Evolutionary conservation across 2,797 vertebrate genomes (phyloP).

Genomic region (Myotis planiceps): DNA sequence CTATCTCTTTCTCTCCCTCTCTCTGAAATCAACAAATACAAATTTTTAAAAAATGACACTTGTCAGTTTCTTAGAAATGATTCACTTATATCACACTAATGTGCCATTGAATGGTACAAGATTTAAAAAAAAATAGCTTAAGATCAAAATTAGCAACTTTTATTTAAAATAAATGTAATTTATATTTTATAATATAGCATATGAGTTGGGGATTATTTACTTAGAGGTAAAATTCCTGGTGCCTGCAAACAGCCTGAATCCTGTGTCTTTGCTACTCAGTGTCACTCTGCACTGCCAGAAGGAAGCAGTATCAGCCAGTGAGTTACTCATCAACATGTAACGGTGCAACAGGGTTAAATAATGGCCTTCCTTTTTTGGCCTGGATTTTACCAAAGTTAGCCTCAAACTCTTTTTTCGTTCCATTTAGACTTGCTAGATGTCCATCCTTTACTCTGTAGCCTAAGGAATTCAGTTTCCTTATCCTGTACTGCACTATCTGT

Average conservation of each 20-base stretch:
- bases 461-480: constrained; percentile 89
- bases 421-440: constrained; percentile 90
- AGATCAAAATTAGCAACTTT: constrained; percentile 36
- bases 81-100: not conserved
- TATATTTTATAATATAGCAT: constrained; percentile 35
- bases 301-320: not conserved
- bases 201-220: not conserved
- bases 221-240: not conserved
- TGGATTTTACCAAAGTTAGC: constrained; percentile 90
- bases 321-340: constrained; percentile 89
- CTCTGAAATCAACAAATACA: too few species aligned
- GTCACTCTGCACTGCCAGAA: not conserved
- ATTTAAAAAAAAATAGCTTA: not conserved
- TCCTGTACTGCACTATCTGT: constrained; percentile 92
- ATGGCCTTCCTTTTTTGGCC: constrained; percentile 90
- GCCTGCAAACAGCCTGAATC: not conserved
- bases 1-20: too few species aligned
- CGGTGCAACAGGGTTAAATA: constrained; percentile 96
- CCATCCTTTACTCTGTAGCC: constrained; percentile 90
- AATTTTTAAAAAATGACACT: too few species aligned
- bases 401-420: constrained; percentile 98
- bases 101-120: not conserved
- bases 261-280: not conserved
- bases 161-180: constrained; percentile 52
- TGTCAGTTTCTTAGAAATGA: not conserved